A percentile compares a stretch with the other conserved stretches of the same genome.
phyloP scores from a whole-genome alignment of 2,888 invertebrate species.

The Erpobdella octoculata region DNA sequence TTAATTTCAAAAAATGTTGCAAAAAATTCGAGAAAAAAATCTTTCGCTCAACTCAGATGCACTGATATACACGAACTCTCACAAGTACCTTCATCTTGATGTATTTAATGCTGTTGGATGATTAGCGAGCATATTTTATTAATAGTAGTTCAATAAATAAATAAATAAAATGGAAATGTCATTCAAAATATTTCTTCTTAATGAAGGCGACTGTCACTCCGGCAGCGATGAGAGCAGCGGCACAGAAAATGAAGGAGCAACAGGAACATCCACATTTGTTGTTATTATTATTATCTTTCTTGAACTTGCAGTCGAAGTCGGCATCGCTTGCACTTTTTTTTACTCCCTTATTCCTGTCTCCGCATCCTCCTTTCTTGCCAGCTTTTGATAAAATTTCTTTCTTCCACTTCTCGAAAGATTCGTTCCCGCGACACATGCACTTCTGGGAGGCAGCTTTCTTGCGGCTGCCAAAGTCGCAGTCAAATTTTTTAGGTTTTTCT shows the following conservation, averaged over 20 bases:
- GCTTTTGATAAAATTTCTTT: conserved; percentile 19
- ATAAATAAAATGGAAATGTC: too few relatives aligned
- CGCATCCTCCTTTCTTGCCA: neutral
- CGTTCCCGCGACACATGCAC: conserved; percentile 11
- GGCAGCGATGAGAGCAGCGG: conserved; percentile 18
- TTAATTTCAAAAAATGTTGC: too few relatives aligned
- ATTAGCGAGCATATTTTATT: too few relatives aligned
- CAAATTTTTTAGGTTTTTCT: too few relatives aligned
- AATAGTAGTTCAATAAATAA: too few relatives aligned
- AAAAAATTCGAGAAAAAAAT: too few relatives aligned
- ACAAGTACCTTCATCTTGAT: too few relatives aligned
- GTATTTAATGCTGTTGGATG: too few relatives aligned
- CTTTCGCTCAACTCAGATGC: too few relatives aligned
- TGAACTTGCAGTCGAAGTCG: neutral
- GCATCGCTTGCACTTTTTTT: neutral
- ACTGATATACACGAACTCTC: too few relatives aligned
- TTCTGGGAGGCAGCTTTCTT: too few relatives aligned
- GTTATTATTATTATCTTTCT: neutral
- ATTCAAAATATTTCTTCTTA: conserved; percentile 25
- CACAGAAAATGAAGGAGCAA: conserved; percentile 12
- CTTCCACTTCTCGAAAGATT: conserved; percentile 22
- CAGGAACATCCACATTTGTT: conserved; percentile 12
- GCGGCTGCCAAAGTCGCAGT: too few relatives aligned
- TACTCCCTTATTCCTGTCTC: neutral
- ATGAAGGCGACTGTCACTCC: conserved; percentile 20